These are phyloP conservation scores for Odontophorus gujanensis DNA, from an alignment of 2,113 vertebrate species.

Conservation along the genomic window DNA sequence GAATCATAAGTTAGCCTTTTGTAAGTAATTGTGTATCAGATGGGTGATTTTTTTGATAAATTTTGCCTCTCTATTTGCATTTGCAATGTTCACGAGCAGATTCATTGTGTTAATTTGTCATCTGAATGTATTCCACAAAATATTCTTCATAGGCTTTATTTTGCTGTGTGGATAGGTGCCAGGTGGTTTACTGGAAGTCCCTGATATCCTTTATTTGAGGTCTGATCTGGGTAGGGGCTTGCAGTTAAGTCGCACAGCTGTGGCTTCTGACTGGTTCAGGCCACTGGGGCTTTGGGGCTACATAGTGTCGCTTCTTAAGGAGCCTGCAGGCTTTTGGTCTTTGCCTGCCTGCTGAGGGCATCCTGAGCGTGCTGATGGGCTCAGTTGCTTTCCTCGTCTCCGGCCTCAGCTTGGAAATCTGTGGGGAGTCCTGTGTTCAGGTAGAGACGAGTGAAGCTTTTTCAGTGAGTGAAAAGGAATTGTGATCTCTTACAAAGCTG, in stretches of 20 bases:
- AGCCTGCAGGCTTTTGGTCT: neutral
- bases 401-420: rapidly evolving
- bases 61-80: conserved; percentile 59
- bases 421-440: neutral
- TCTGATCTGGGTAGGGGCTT: conserved; percentile 5
- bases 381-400: neutral
- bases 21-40: conserved; percentile 47
- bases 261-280: neutral
- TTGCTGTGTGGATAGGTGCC: conserved; percentile 32
- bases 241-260: neutral
- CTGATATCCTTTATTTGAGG: neutral
- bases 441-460: neutral
- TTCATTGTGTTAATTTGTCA: conserved; percentile 48
- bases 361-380: neutral
- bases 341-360: neutral
- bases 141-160: conserved; percentile 50
- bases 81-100: conserved; percentile 17
- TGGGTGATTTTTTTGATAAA: conserved; percentile 36
- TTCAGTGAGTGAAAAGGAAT: neutral
- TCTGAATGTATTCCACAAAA: conserved; percentile 52
- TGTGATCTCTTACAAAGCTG: neutral
- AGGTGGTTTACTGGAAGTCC: conserved; percentile 46
- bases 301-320: neutral
- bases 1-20: conserved; percentile 21
- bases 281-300: rapidly evolving